phyloP scores from a whole-genome alignment of 2,113 vertebrate genomes.

The Pseudopodoces humilis region DNA sequence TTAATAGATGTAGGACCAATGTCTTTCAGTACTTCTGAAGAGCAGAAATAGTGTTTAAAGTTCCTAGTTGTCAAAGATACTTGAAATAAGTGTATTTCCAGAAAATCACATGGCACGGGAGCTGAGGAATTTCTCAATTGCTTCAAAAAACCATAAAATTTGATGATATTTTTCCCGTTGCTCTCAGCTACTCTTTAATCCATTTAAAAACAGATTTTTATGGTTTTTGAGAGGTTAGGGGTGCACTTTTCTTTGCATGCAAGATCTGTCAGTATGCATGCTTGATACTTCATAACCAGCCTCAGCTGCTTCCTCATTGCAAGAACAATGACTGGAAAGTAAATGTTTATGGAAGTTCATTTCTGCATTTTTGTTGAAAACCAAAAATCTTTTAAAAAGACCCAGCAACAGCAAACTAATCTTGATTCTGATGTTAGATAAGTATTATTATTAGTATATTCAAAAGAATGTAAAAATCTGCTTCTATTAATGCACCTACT shows the following conservation, averaged over 20 bases:
- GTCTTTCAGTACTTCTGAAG: neutral
- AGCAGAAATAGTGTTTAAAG: neutral
- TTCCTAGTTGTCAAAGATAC: neutral
- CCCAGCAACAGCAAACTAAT: neutral
- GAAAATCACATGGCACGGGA: neutral
- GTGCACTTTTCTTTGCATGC: neutral
- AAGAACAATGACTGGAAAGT: neutral
- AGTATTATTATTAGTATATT: neutral
- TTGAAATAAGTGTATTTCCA: constrained; percentile 3
- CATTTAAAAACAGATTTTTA: neutral
- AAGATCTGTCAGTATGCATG: neutral
- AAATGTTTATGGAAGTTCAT: neutral
- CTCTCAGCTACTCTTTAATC: neutral
- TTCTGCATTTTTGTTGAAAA: neutral
- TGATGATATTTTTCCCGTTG: neutral
- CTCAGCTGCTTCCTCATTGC: neutral
- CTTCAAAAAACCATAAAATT: neutral
- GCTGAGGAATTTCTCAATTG: neutral
- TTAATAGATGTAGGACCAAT: neutral
- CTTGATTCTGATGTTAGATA: neutral
- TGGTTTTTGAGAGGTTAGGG: neutral
- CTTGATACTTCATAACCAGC: neutral
- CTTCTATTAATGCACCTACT: neutral
- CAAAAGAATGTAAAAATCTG: neutral
- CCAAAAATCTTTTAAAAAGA: neutral